Evolutionary conservation across 2,888 invertebrate species (phyloP).

Genomic region (Tanypteryx hageni): DNA sequence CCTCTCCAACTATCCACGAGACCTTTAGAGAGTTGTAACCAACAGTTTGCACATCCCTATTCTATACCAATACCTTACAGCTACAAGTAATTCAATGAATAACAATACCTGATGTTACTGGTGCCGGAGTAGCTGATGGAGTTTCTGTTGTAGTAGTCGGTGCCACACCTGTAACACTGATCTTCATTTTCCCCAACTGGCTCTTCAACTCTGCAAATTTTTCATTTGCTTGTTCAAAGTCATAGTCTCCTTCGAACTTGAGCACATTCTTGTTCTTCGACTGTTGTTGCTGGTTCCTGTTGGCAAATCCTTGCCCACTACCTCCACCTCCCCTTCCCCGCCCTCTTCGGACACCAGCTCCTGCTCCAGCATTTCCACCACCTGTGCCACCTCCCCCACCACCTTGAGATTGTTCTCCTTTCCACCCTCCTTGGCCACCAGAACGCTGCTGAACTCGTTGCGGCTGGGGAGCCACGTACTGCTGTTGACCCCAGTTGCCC

Average conservation of each 20-base stretch:
- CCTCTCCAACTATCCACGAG: too few relatives aligned
- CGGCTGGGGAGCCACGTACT: constrained; percentile 72
- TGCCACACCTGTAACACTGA: constrained; percentile 71
- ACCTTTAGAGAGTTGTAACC: not conserved
- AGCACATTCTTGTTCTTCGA: constrained; percentile 79
- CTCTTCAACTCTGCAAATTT: constrained; percentile 93
- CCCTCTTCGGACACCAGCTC: constrained; percentile 67
- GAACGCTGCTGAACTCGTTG: constrained; percentile 46
- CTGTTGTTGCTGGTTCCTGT: constrained; percentile 66
- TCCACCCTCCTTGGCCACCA: constrained; percentile 76
- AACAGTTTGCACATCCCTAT: not conserved
- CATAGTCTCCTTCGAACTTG: constrained; percentile 97
- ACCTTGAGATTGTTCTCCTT: constrained; percentile 75
- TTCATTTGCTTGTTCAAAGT: constrained; percentile 98
- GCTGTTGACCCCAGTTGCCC: constrained; percentile 73
- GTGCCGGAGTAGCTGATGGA: constrained; percentile 1
- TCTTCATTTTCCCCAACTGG: constrained; percentile 90
- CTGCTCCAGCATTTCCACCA: constrained; percentile 67
- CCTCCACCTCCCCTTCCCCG: constrained; percentile 67
- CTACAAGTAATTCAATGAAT: too few relatives aligned
- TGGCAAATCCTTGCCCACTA: constrained; percentile 68
- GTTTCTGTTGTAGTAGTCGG: not conserved
- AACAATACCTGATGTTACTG: constrained; percentile 1
- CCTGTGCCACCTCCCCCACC: constrained; percentile 70
- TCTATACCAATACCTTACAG: not conserved